Conservation (phyloP, 2,113 vertebrate genomes). For the Oryzias woworae region DNA sequence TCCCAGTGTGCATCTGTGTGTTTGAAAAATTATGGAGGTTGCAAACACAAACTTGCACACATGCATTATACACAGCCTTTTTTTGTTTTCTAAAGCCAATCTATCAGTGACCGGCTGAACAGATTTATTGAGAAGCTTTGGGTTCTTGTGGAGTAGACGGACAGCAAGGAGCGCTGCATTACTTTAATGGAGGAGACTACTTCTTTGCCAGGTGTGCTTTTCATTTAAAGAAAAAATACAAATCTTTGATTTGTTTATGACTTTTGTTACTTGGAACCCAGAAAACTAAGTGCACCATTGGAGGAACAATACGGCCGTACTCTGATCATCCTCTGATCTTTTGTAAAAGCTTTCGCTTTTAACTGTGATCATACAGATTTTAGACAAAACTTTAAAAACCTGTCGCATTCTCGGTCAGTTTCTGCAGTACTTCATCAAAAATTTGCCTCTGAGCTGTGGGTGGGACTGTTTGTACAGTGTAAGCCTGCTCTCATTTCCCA, state of each 20-base stretch:
- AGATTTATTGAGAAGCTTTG: slow-evolving; percentile 48
- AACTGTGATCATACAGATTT: no score
- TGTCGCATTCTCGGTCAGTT: no score
- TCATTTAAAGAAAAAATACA: slow-evolving; percentile 27
- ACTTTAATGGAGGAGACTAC: slow-evolving; percentile 27
- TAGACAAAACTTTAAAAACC: no score
- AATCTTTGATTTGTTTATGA: slow-evolving; percentile 23
- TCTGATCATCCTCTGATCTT: no score
- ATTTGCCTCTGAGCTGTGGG: no score
- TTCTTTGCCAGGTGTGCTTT: slow-evolving; percentile 51
- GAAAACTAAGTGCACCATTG: not conserved
- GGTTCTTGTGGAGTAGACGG: slow-evolving; percentile 9
- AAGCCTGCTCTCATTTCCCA: no score
- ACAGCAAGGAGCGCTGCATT: slow-evolving; percentile 34
- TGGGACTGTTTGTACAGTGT: no score
- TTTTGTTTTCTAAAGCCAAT: slow-evolving; percentile 32
- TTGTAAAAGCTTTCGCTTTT: no score
- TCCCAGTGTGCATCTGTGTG: not conserved
- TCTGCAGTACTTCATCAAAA: no score
- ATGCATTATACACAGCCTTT: not conserved
- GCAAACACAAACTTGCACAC: not conserved
- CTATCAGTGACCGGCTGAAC: slow-evolving; percentile 48
- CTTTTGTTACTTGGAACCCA: not conserved
- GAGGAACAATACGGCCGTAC: no score
- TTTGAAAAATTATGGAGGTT: slow-evolving; percentile 20